Percentiles rank a stretch among this genome's conserved stretches.
phyloP scores from a whole-genome alignment of 2,797 vertebrate genomes.

The Enteromius thamalakanensis region DNA sequence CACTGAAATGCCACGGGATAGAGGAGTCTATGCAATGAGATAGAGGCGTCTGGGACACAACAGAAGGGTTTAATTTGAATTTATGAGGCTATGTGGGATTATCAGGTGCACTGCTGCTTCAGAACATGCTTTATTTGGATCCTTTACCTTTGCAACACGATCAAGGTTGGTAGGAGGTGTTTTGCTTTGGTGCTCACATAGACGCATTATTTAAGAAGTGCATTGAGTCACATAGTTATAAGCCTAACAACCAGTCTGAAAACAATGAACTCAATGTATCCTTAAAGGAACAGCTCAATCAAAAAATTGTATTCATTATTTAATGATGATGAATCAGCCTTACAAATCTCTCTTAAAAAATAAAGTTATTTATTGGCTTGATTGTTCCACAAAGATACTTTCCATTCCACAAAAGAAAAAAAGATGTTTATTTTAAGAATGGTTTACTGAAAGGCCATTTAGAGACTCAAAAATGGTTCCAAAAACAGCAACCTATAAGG shows the following conservation, averaged over 20 bases:
- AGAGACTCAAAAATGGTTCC: neutral
- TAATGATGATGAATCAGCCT: neutral
- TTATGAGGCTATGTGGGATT: constrained; percentile 8
- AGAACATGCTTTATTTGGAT: neutral
- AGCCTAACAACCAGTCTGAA: constrained; percentile 10
- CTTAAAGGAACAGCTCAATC: neutral
- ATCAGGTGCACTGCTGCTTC: constrained; percentile 7
- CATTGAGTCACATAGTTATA: constrained; percentile 19
- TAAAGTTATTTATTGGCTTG: too few species aligned
- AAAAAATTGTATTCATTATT: neutral
- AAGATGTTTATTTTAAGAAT: neutral
- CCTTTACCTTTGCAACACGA: constrained; percentile 9
- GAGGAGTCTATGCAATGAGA: neutral
- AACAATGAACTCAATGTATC: neutral
- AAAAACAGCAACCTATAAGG: neutral
- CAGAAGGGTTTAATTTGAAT: constrained; percentile 19
- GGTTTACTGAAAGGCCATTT: neutral
- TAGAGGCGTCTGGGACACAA: neutral
- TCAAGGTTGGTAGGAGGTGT: neutral
- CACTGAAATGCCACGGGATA: neutral
- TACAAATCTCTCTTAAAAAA: neutral
- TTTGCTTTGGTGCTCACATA: neutral
- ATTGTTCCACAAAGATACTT: neutral
- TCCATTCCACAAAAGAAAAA: neutral
- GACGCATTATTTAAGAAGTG: constrained; percentile 10